Percentiles rank a stretch among this genome's conserved stretches.
Evolutionary conservation across 2,888 invertebrate species (phyloP).

Genomic region (Lagria hirta): DNA sequence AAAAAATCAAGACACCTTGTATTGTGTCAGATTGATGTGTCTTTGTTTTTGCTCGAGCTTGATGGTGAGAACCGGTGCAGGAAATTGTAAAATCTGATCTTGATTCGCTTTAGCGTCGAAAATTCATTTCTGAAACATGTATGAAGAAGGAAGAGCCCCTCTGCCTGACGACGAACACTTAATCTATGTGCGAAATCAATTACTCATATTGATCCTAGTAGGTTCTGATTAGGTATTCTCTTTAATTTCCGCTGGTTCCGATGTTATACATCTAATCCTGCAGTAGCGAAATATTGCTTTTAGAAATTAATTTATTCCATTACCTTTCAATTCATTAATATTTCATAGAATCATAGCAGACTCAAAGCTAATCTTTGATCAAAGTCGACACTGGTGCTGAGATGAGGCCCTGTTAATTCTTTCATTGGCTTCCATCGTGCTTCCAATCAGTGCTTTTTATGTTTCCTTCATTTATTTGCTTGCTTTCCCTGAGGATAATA

Average conservation of each 20-base stretch:
- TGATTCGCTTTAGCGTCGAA: too few species aligned
- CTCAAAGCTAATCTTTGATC: slow-evolving; percentile 54
- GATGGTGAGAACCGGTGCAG: slow-evolving; percentile 16
- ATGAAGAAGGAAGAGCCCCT: slow-evolving; percentile 20
- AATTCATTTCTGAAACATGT: slow-evolving; percentile 16
- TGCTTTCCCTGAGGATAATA: slow-evolving; percentile 25
- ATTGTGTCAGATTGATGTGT: slow-evolving; percentile 34
- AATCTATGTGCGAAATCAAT: slow-evolving; percentile 44
- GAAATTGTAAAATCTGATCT: too few species aligned
- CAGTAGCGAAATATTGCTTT: slow-evolving; percentile 55
- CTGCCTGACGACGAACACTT: slow-evolving; percentile 18
- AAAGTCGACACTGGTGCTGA: slow-evolving; percentile 47
- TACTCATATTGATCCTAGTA: slow-evolving; percentile 47
- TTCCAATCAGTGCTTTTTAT: slow-evolving; percentile 40
- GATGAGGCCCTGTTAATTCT: slow-evolving; percentile 40
- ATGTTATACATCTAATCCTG: slow-evolving; percentile 47
- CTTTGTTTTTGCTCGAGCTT: slow-evolving; percentile 31
- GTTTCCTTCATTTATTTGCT: slow-evolving; percentile 37
- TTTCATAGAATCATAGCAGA: slow-evolving; percentile 56
- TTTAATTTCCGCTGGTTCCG: slow-evolving; percentile 55
- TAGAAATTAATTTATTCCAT: slow-evolving; percentile 60
- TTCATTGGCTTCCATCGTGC: slow-evolving; percentile 38
- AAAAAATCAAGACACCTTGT: too few species aligned
- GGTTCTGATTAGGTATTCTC: slow-evolving; percentile 56
- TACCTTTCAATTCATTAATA: slow-evolving; percentile 59